phyloP scores from a whole-genome alignment of 2,113 vertebrate genomes.

The Cavia porcellus region DNA sequence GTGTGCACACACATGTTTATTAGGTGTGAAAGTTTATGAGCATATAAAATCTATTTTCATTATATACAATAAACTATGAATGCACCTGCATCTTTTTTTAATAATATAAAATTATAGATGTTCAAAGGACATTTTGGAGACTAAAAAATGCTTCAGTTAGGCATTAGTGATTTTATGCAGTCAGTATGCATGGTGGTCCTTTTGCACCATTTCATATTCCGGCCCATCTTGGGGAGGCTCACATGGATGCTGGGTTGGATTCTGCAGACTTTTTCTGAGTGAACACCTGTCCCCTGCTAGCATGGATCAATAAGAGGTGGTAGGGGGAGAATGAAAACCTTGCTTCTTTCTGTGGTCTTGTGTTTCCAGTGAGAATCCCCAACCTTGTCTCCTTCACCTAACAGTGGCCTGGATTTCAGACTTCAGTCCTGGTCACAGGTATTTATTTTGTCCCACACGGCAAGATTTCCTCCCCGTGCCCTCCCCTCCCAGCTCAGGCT shows the following conservation, averaged over 20 bases:
- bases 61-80: neutral
- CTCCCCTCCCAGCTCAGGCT: neutral
- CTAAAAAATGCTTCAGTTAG: neutral
- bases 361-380: neutral
- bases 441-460: neutral
- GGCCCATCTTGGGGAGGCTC: neutral
- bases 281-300: neutral
- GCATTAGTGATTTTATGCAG: neutral
- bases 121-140: neutral
- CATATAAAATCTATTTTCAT: slow-evolving; percentile 19
- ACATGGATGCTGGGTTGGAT: neutral
- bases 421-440: neutral
- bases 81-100: neutral
- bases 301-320: neutral
- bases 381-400: neutral
- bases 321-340: neutral
- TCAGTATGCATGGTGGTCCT: neutral
- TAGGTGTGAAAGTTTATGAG: neutral
- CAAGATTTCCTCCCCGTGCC: neutral
- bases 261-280: neutral
- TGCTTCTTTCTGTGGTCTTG: neutral
- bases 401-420: neutral
- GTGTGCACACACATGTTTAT: neutral
- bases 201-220: neutral
- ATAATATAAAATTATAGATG: neutral